Conservation (phyloP, 2,113 vertebrate species). For the Microcebus jonahi region DNA sequence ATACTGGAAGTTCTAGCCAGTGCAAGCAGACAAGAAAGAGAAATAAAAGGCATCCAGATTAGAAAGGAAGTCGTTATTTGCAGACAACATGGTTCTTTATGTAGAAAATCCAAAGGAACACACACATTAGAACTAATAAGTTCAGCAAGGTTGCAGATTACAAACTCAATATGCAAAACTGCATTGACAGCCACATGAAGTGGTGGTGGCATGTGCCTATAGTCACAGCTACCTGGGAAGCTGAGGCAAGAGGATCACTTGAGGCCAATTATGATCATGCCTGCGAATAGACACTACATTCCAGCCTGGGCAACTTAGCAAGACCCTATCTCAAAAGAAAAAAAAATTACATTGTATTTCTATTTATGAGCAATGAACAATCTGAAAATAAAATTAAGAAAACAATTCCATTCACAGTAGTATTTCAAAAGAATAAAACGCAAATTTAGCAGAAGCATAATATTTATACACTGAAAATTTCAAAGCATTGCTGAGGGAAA, state of each 20-base stretch:
- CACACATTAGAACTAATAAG: background rate
- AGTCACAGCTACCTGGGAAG: background rate
- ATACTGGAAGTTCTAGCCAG: background rate
- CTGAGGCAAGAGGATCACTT: no score
- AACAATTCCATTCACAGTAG: background rate
- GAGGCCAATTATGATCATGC: no score
- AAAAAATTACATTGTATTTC: background rate
- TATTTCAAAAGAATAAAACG: background rate
- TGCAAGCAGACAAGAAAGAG: background rate
- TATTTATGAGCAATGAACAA: background rate
- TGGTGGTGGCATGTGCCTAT: background rate
- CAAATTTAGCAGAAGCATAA: conserved; percentile 6
- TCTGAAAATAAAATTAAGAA: background rate
- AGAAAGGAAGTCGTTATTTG: conserved; percentile 12
- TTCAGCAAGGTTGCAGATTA: background rate
- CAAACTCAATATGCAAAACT: background rate
- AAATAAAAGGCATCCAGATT: background rate
- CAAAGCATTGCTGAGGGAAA: background rate
- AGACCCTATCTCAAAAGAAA: background rate
- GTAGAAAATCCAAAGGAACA: background rate
- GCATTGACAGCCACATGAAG: background rate
- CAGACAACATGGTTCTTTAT: background rate
- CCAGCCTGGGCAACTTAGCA: no score
- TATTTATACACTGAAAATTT: background rate
- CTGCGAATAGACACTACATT: no score